Conservation (phyloP, 2,888 invertebrate species). For the Eurytoma californica region DNA sequence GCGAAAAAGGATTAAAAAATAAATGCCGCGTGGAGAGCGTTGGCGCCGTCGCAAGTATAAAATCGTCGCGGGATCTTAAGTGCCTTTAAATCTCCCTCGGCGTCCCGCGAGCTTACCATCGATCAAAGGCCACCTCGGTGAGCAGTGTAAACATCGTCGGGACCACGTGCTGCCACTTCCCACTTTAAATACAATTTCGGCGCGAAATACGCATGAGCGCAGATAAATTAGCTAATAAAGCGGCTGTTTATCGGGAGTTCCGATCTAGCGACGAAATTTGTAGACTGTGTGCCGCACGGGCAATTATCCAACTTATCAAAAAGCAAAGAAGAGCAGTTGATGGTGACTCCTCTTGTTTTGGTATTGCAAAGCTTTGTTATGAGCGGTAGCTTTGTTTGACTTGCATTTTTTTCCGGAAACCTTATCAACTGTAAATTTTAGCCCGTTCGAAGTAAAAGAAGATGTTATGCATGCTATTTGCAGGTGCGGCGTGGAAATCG, state of each 20-base stretch:
- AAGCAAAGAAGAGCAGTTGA: not conserved
- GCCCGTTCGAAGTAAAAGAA: no score
- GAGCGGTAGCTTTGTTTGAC: not conserved
- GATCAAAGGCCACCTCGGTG: not conserved
- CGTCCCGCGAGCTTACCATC: not conserved
- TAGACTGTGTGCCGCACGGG: not conserved
- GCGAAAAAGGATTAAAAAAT: no score
- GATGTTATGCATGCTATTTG: no score
- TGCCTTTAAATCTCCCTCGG: not conserved
- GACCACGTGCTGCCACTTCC: not conserved
- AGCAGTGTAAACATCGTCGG: not conserved
- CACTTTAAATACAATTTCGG: no score
- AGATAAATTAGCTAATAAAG: no score
- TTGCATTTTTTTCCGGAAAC: no score
- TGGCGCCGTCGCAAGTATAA: not conserved
- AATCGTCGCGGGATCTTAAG: conserved; percentile 1
- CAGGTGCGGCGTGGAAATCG: no score
- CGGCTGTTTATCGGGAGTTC: no score
- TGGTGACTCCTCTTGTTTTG: not conserved
- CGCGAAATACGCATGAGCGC: no score
- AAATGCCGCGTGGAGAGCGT: no score
- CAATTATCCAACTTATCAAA: not conserved
- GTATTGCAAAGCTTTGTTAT: not conserved
- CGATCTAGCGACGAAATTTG: no score
- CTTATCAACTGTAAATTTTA: no score